Evolutionary conservation across 2,888 invertebrate genomes (phyloP).

Genomic region (Syrphus vitripennis): DNA sequence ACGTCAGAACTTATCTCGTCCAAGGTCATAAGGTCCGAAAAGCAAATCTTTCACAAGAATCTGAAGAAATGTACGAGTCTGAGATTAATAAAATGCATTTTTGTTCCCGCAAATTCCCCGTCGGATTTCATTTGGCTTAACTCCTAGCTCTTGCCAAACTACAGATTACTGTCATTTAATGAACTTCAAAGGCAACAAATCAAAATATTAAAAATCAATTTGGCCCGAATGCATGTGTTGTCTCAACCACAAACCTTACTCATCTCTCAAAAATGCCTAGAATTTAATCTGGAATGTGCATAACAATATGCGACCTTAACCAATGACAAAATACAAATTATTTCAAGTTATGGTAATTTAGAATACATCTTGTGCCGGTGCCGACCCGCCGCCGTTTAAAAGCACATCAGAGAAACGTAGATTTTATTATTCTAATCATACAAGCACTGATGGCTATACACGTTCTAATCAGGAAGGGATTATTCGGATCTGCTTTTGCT

Average conservation of each 20-base stretch:
- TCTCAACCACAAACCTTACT: background rate
- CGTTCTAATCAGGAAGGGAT: constrained; percentile 49
- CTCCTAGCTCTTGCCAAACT: too few species aligned
- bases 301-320: background rate
- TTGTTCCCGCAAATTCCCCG: too few species aligned
- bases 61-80: too few species aligned
- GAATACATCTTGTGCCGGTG: constrained; percentile 5
- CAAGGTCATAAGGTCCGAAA: too few species aligned
- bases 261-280: background rate
- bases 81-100: too few species aligned
- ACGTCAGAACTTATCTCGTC: too few species aligned
- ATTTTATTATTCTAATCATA: constrained; percentile 43
- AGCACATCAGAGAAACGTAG: background rate
- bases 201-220: background rate
- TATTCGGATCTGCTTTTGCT: constrained; percentile 33
- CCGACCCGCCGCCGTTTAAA: background rate
- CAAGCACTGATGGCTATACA: background rate
- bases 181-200: too few species aligned
- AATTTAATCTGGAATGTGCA: constrained; percentile 30
- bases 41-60: too few species aligned
- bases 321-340: background rate
- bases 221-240: background rate
- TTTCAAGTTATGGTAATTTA: constrained; percentile 41
- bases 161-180: too few species aligned
- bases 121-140: too few species aligned